Evolutionary conservation across 2,888 invertebrate species (phyloP).

Genomic region (Gonocerus acuteangulatus): DNA sequence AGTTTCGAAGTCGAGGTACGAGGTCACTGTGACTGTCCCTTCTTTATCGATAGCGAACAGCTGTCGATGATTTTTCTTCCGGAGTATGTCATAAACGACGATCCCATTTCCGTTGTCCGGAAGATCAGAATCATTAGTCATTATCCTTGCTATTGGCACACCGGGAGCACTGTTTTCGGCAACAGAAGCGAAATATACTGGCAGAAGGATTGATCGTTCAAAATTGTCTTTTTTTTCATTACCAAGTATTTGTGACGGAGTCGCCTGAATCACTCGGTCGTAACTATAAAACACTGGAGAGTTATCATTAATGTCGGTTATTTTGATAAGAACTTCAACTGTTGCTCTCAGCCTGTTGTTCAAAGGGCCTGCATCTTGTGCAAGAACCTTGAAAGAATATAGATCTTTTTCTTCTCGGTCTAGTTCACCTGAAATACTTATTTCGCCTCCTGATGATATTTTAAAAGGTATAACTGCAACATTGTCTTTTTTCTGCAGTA

Average conservation of each 20-base stretch:
- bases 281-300: slow-evolving; percentile 70
- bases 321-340: slow-evolving; percentile 71
- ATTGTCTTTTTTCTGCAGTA: slow-evolving; percentile 44
- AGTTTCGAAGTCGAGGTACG: slow-evolving; percentile 62
- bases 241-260: slow-evolving; percentile 24
- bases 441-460: slow-evolving; percentile 55
- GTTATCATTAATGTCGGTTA: slow-evolving; percentile 78
- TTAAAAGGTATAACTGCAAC: slow-evolving; percentile 54
- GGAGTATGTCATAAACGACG: slow-evolving; percentile 66
- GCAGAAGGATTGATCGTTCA: slow-evolving; percentile 52
- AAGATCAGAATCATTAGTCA: slow-evolving; percentile 78
- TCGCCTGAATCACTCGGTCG: slow-evolving; percentile 44
- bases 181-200: slow-evolving; percentile 67
- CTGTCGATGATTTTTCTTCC: slow-evolving; percentile 51
- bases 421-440: slow-evolving; percentile 64
- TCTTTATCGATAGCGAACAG: slow-evolving; percentile 77
- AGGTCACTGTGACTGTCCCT: slow-evolving; percentile 68
- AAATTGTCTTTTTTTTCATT: slow-evolving; percentile 43
- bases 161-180: slow-evolving; percentile 69
- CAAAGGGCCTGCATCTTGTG: slow-evolving; percentile 61
- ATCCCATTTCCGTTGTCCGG: slow-evolving; percentile 74
- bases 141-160: slow-evolving; percentile 63
- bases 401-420: slow-evolving; percentile 66
- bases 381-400: slow-evolving; percentile 63
- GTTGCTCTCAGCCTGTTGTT: slow-evolving; percentile 57